phyloP scores from a whole-genome alignment of 2,888 invertebrate genomes.

The Tetragonula carbonaria region DNA sequence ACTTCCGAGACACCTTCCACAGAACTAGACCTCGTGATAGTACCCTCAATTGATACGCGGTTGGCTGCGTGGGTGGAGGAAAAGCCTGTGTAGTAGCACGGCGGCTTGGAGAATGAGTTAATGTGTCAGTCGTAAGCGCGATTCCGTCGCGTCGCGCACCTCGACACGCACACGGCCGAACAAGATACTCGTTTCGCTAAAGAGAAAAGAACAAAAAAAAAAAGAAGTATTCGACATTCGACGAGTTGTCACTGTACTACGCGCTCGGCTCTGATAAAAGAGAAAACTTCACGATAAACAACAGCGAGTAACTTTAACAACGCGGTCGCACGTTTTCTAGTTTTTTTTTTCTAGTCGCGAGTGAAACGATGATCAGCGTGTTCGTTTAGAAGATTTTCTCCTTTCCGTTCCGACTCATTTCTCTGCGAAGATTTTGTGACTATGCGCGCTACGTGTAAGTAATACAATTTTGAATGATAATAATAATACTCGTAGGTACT shows the following conservation, averaged over 20 bases:
- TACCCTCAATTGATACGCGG: constrained; percentile 62
- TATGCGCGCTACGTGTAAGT: constrained; percentile 40
- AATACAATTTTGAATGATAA: not conserved
- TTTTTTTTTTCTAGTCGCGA: not conserved
- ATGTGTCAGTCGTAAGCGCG: constrained; percentile 80
- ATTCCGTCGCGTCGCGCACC: constrained; percentile 76
- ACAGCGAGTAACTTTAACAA: not conserved
- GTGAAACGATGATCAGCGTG: not conserved
- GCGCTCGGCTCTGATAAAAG: not conserved
- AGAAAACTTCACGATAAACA: not conserved
- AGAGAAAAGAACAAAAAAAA: too few relatives aligned
- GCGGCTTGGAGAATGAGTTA: constrained; percentile 66
- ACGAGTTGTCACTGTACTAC: too few relatives aligned
- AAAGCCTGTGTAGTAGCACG: constrained; percentile 64
- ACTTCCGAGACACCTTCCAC: constrained; percentile 59
- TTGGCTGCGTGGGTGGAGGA: constrained; percentile 68
- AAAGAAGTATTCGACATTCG: too few relatives aligned
- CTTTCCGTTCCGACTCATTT: not conserved
- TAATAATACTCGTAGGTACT: not conserved
- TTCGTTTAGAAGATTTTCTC: not conserved
- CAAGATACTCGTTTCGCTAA: not conserved
- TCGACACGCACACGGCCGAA: constrained; percentile 1
- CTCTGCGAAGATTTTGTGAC: constrained; percentile 15
- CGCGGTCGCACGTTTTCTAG: too few relatives aligned
- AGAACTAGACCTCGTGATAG: constrained; percentile 61